Evolutionary conservation across 2,113 vertebrate species (phyloP).

Genomic region (Brienomyrus longianalis): DNA sequence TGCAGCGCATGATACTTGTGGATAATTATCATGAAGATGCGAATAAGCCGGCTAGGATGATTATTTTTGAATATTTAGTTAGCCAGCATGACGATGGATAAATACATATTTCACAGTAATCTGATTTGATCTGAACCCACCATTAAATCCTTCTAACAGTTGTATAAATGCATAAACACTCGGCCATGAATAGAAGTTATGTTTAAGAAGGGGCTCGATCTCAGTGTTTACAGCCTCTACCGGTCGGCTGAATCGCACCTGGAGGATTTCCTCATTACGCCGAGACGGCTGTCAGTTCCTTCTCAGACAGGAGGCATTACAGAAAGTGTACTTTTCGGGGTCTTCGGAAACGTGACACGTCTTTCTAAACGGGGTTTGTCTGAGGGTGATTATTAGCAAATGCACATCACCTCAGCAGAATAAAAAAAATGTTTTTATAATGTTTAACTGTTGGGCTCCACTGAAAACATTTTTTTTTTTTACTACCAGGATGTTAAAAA

Average conservation of each 20-base stretch:
- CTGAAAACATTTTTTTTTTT: not conserved
- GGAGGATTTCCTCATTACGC: not conserved
- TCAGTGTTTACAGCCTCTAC: not conserved
- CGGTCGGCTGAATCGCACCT: not conserved
- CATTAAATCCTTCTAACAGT: not conserved
- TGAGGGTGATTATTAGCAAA: not conserved
- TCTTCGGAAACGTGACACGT: not conserved
- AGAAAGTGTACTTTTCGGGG: not conserved
- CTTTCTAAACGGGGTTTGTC: not conserved
- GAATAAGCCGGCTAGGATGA: not conserved
- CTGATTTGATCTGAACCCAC: not conserved
- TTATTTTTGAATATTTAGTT: constrained; percentile 3
- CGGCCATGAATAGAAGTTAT: not conserved
- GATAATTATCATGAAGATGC: not conserved
- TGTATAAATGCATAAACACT: not conserved
- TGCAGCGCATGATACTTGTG: not conserved
- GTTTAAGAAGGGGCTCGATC: not conserved
- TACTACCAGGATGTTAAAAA: not conserved
- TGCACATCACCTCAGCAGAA: not conserved
- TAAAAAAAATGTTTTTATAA: not conserved
- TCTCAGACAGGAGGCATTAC: not conserved
- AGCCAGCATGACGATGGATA: not conserved
- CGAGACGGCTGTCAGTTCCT: not conserved
- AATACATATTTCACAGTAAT: constrained; percentile 9
- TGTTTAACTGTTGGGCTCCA: not conserved